These are phyloP conservation scores for Hippopotamus amphibius DNA, from an alignment of 2,113 vertebrate genomes.

Conservation along the genomic window DNA sequence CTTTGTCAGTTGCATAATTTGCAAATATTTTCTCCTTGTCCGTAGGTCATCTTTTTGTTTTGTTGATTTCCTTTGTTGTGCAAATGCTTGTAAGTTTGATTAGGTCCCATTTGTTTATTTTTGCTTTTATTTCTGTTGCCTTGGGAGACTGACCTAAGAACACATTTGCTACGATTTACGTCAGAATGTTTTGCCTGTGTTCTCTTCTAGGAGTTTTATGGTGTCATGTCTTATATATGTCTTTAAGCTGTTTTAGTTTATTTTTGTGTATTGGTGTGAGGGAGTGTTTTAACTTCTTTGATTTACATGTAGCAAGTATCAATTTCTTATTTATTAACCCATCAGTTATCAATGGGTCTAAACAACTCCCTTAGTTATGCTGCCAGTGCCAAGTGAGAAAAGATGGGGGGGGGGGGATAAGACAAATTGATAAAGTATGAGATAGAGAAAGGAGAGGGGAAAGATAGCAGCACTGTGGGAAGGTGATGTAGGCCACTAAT, in stretches of 20 bases:
- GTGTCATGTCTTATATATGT: background rate
- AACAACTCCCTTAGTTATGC: background rate
- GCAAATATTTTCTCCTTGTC: background rate
- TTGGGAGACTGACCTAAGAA: background rate
- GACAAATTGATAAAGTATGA: background rate
- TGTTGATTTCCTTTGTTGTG: background rate
- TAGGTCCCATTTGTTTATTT: background rate
- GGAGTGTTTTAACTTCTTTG: background rate
- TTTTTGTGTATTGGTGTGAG: background rate
- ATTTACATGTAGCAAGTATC: background rate
- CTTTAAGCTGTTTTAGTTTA: background rate
- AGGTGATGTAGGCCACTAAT: background rate
- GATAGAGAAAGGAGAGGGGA: background rate
- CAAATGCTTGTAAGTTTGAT: background rate
- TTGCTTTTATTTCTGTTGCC: background rate
- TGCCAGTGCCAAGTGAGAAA: background rate
- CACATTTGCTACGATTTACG: background rate
- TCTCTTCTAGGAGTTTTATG: background rate
- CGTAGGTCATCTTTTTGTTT: background rate
- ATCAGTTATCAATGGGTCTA: background rate
- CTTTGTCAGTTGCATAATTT: background rate
- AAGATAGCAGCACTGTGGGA: background rate
- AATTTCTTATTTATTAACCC: constrained; percentile 30
- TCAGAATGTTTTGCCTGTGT: background rate
- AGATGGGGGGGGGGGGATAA: background rate